Evolutionary conservation across 2,797 vertebrate genomes (phyloP).

Genomic region (Psittacula echo): DNA sequence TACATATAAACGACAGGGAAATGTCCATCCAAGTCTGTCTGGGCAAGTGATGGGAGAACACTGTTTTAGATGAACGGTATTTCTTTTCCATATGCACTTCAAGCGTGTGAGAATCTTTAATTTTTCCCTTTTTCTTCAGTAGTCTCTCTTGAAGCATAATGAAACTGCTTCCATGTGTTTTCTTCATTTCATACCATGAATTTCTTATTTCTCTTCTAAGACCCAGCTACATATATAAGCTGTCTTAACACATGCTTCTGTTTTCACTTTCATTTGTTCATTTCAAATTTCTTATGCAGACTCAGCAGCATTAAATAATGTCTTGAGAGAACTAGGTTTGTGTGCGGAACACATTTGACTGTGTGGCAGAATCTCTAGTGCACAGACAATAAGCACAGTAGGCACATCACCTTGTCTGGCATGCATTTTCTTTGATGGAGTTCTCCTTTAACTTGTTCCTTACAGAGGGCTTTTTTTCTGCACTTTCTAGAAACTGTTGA

Average conservation of each 20-base stretch:
- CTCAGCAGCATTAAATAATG: neutral
- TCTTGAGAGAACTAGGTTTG: neutral
- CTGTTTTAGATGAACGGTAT: neutral
- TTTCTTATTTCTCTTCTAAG: neutral
- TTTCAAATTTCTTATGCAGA: neutral
- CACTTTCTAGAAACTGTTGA: neutral
- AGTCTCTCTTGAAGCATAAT: neutral
- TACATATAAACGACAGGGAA: neutral
- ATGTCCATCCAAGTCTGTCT: accelerated
- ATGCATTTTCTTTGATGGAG: neutral
- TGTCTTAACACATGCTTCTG: neutral
- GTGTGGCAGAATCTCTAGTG: neutral
- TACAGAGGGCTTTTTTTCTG: neutral
- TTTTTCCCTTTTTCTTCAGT: neutral
- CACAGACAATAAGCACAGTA: neutral
- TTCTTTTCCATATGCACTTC: neutral
- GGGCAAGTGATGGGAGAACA: neutral
- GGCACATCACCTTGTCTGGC: neutral
- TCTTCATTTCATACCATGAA: neutral
- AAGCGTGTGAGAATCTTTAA: neutral
- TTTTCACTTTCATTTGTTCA: neutral
- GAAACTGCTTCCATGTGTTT: neutral
- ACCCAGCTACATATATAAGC: neutral
- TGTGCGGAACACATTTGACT: neutral
- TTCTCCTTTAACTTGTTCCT: neutral